Conservation (phyloP, 2,113 vertebrate species). For the Piprites chloris region DNA sequence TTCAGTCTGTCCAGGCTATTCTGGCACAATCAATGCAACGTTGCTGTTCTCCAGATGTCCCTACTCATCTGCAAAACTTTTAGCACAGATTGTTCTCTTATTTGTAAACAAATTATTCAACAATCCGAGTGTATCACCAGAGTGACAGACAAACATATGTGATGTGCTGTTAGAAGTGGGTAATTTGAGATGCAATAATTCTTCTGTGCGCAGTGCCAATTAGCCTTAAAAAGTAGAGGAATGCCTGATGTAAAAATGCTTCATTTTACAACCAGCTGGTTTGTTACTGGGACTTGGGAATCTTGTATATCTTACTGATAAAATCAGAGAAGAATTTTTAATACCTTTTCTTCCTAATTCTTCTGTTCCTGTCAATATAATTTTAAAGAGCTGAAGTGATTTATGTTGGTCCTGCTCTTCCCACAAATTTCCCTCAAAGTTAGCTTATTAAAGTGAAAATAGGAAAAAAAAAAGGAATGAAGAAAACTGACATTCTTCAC, state of each 20-base stretch:
- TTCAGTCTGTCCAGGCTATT: not conserved
- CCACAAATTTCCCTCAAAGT: not conserved
- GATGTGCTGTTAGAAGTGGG: not conserved
- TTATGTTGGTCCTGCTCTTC: not conserved
- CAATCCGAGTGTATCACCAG: not conserved
- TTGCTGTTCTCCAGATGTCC: slow-evolving; percentile 27
- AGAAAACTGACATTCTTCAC: not conserved
- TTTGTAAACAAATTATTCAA: slow-evolving; percentile 61
- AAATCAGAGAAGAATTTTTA: not conserved
- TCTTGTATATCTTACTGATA: not conserved
- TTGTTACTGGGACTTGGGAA: not conserved
- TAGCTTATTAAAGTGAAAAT: not conserved
- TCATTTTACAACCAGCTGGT: not conserved
- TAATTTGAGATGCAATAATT: slow-evolving; percentile 21
- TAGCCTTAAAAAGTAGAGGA: slow-evolving; percentile 10
- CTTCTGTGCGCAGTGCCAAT: not conserved
- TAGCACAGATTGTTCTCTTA: slow-evolving; percentile 32
- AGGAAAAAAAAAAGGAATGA: not conserved
- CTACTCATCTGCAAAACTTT: slow-evolving; percentile 49
- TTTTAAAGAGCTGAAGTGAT: not conserved
- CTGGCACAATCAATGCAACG: not conserved
- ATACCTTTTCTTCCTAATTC: not conserved
- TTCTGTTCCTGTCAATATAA: not conserved
- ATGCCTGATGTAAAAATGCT: not conserved
- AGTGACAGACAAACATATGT: slow-evolving; percentile 45